Conservation (phyloP, 1,140 invertebrate species). For the Euschistus heros region DNA sequence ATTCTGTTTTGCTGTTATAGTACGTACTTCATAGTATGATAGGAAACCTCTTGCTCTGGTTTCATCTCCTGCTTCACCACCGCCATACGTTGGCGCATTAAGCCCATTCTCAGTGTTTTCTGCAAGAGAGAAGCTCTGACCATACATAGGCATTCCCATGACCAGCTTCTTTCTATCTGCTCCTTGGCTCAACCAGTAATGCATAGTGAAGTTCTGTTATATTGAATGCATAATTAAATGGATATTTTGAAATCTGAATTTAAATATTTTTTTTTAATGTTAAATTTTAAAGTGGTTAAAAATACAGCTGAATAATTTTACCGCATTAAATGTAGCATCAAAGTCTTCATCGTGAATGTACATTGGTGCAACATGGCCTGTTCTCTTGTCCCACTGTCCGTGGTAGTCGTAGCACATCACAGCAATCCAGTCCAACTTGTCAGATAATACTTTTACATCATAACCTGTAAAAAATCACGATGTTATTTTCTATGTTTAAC, state of each 20-base stretch:
- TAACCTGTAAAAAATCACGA: constrained; percentile 44
- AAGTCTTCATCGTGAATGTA: constrained; percentile 59
- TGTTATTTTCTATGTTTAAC: neutral
- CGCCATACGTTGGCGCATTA: constrained; percentile 56
- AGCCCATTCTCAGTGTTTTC: constrained; percentile 49
- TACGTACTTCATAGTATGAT: constrained; percentile 65
- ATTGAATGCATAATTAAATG: neutral
- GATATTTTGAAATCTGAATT: too few relatives aligned
- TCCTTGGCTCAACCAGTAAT: constrained; percentile 69
- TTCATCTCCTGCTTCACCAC: constrained; percentile 64
- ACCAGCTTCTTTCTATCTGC: constrained; percentile 62
- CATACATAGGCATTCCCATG: constrained; percentile 75
- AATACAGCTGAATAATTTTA: constrained; percentile 33
- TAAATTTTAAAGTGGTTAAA: neutral
- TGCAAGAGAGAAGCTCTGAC: constrained; percentile 67
- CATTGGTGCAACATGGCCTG: constrained; percentile 76
- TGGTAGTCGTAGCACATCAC: constrained; percentile 87
- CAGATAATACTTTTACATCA: constrained; percentile 55
- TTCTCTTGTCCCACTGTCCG: constrained; percentile 82
- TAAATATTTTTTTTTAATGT: too few relatives aligned
- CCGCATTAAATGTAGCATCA: constrained; percentile 64
- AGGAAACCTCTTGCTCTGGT: constrained; percentile 71
- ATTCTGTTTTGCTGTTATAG: too few relatives aligned
- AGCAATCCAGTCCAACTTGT: constrained; percentile 74
- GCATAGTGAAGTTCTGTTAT: constrained; percentile 63